Evolutionary conservation across 2,113 vertebrate species (phyloP), one percentile per base, ranked within the genome.

Genomic region (Pao palembangensis): DNA sequence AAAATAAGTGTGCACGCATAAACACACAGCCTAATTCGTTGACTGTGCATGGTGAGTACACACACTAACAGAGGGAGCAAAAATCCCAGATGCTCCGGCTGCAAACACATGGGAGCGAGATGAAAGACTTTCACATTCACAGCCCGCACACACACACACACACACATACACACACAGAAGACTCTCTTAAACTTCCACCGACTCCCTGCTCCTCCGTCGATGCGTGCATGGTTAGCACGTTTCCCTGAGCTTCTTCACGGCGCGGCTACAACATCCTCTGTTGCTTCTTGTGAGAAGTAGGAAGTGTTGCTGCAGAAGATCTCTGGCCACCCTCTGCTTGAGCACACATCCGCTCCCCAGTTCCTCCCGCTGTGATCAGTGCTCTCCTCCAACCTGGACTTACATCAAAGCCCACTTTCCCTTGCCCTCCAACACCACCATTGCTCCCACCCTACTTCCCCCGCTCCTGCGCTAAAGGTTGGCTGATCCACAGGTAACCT

Each of bases 401-500:
- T 57, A 87, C 83, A 86, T 91, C 87, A 90, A 89, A 89, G 88
- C 61, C 75, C 70, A 59, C 67, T 67, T 65, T 61, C 61, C 62
- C 58, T 52, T 19, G 21, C 56, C 76, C 65, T 62, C 68, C 73
- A 55, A 52, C 71, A 62, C 73, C 66, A 48, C 59, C 61, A 18
- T 69, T 55, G 56, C 64, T 64, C 15, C 48, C 10, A 16, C 54
- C 43, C n/a, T 25, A 38, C 57, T 43, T 28, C 64, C 67, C 54
- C 53, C 51, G 58, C 67, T 58, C 66, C 76, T 68, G 73, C 1
- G 41, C 77, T 64, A 80, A 84, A 88, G 81, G 80, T 85, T 84
- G 85, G 75, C 78, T 76, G 80, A 89, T 87, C 82, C 83, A 87
- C 84, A 87, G 88, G 88, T 91, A 89, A 89, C 88, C 85, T 89